Conservation (phyloP, 2,113 vertebrate species). For the Hippolais icterina region DNA sequence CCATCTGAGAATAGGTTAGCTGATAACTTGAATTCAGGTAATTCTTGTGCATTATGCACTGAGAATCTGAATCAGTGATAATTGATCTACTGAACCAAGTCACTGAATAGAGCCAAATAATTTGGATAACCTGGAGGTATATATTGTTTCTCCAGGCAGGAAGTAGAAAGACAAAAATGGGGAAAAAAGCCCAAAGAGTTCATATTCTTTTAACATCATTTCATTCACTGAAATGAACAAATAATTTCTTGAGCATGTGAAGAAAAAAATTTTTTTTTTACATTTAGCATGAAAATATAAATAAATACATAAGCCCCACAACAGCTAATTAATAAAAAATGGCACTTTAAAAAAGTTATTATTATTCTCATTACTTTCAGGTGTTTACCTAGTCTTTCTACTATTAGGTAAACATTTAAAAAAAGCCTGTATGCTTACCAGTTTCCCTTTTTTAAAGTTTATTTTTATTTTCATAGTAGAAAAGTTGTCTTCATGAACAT, state of each 20-base stretch:
- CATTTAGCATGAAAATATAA: not conserved
- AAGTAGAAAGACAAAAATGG: not conserved
- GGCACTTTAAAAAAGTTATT: accelerated
- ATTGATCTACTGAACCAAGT: not conserved
- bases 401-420: not conserved
- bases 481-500: not conserved
- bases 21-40: not conserved
- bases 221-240: not conserved
- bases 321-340: not conserved
- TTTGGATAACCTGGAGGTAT: not conserved
- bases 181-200: accelerated
- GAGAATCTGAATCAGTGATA: not conserved
- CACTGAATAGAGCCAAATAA: not conserved
- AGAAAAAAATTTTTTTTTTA: not conserved
- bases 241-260: not conserved
- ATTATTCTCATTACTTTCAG: not conserved
- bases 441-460: not conserved
- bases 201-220: not conserved
- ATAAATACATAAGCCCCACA: accelerated
- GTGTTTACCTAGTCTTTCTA: not conserved
- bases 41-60: not conserved
- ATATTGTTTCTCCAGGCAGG: not conserved
- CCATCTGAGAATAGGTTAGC: not conserved
- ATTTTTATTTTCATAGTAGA: accelerated
- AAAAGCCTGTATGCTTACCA: not conserved